These are phyloP conservation scores for Anarrhichthys ocellatus DNA, from an alignment of 2,113 vertebrate genomes.

Conservation along the genomic window DNA sequence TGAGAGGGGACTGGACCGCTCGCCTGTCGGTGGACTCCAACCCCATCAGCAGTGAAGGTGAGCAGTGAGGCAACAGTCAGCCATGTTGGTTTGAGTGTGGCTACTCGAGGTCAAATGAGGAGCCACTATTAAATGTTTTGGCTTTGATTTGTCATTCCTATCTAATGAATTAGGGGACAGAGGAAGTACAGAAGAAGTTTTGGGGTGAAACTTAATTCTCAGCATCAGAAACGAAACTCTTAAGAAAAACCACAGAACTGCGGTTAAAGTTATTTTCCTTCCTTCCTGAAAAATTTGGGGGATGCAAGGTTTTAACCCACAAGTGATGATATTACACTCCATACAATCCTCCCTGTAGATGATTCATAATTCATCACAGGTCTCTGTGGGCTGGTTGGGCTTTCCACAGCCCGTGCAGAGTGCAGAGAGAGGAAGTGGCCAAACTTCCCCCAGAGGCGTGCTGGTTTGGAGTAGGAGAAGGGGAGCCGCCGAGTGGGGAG, in stretches of 20 bases:
- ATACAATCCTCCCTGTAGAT: constrained; percentile 39
- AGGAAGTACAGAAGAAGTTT: background rate
- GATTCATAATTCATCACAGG: constrained; percentile 64
- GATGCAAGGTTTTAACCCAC: background rate
- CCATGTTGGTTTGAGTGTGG: constrained; percentile 31
- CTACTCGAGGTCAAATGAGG: background rate
- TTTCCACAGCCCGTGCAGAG: constrained; percentile 45
- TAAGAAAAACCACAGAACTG: background rate
- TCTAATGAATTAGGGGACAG: background rate
- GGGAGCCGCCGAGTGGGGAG: constrained; percentile 49
- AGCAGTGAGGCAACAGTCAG: constrained; percentile 52
- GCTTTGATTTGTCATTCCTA: background rate
- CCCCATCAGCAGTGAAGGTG: constrained; percentile 84
- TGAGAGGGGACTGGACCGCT: constrained; percentile 86
- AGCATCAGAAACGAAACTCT: background rate
- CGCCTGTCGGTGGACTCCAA: constrained; percentile 81
- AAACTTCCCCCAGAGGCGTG: constrained; percentile 71
- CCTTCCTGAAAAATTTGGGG: background rate
- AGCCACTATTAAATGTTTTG: background rate
- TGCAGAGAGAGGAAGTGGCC: constrained; percentile 73
- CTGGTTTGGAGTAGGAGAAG: constrained; percentile 61
- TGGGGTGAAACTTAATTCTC: background rate
- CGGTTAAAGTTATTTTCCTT: background rate
- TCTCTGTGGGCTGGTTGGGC: constrained; percentile 56
- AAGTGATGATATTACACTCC: constrained; percentile 18